Evolutionary conservation across 1,140 invertebrate species (phyloP).

Genomic region (Penaeus chinensis): DNA sequence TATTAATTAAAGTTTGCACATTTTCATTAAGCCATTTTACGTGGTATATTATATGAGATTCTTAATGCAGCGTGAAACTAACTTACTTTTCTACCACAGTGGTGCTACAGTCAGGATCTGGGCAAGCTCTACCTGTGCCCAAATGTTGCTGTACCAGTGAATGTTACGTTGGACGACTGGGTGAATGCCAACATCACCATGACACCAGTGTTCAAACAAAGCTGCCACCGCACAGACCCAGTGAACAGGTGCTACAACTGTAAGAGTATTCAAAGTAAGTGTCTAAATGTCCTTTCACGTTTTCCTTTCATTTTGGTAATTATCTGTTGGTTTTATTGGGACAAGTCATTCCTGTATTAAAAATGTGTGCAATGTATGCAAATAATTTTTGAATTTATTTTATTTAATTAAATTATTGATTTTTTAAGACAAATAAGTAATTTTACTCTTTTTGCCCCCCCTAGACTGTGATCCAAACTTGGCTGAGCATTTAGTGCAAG

Average conservation of each 20-base stretch:
- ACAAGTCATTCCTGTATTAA: too few relatives aligned
- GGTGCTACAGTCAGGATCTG: conserved; percentile 40
- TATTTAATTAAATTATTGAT: too few relatives aligned
- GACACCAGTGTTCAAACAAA: conserved; percentile 45
- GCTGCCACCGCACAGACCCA: conserved; percentile 24
- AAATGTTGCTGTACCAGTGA: conserved; percentile 33
- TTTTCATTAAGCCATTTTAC: background rate
- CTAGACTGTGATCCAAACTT: background rate
- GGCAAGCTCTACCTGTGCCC: conserved; percentile 44
- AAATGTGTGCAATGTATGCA: too few relatives aligned
- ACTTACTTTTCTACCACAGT: background rate
- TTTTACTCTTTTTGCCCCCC: background rate
- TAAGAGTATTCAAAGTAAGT: conserved; percentile 32
- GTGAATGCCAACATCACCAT: conserved; percentile 25
- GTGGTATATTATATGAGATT: background rate
- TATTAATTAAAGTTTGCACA: background rate
- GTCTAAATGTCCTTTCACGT: background rate
- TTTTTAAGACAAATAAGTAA: background rate
- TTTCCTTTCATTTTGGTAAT: background rate
- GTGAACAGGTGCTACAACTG: conserved; percentile 47
- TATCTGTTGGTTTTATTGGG: background rate
- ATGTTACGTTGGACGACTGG: conserved; percentile 16
- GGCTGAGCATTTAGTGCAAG: conserved; percentile 35
- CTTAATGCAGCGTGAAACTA: too few relatives aligned
- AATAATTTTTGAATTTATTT: too few relatives aligned